Base-by-base conservation (phyloP, 2,888 invertebrate species). In the Resseliella maxima region DNA sequence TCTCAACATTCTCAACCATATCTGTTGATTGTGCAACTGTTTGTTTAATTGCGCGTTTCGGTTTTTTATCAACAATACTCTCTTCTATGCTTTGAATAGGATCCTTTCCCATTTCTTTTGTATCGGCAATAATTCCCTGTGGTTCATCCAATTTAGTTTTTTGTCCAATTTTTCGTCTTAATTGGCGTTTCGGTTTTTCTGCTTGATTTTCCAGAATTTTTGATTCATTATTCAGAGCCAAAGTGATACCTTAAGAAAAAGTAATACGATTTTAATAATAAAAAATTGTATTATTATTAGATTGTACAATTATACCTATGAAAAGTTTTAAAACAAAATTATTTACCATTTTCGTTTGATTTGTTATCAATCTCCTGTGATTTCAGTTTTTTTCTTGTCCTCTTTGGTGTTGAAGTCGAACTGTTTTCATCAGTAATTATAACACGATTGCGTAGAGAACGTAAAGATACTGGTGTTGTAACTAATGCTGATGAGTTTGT, bases 111-210 rank as follows among this genome's bases (percentile, higher is more conserved):
- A n/a, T n/a, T n/a, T n/a, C n/a, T n/a, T n/a, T 41, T 41, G 41
- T 41, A 8, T 41, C 6, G 41, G 12, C 12, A 12, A 41, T 21
- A 18, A 2, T 50, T 50, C n/a, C n/a, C n/a, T 50, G 15, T 18
- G 50, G 50, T 18, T 50, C 50, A 21, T 50, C 50, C 3, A 50
- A 2, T 3, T 21, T 21, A 3, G 50, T 18, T 31, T 72, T 72
- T 72, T 5, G 35, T 1, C 12, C 18, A 31, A 15, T 2, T n/a
- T 72, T 72, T 10, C 72, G 72, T 72, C 72, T 31, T 27, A 35
- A 0, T 72, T 72, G 72, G 10, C 72, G 72, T 15, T 72, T 72
- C 31, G 72, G 72, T 18, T 72, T 72, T 72, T 72, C 72, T 12
- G 15, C 24, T 24, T 59, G 24, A 31, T 8, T 2, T 3, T 1